Evolutionary conservation across 1,140 invertebrate species (phyloP), one percentile per base, ranked within the genome.

Genomic region (Leptopilina boulardi): DNA sequence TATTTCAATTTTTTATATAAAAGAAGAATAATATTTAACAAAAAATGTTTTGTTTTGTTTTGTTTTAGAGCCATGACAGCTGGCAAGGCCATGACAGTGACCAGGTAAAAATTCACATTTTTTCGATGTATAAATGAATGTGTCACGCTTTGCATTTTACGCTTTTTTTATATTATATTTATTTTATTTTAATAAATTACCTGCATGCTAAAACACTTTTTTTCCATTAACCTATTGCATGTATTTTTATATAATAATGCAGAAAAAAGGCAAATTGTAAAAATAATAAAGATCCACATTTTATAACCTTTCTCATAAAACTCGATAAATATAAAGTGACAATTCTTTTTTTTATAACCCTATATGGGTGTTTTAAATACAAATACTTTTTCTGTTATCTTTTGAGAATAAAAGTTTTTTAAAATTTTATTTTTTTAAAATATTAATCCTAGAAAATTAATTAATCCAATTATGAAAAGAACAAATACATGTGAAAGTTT

Each of bases 81-180:
- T 93, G 93, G 93, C 92, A 93, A 84, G 92, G 92, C 75, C 92
- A 92, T 78, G 92, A 93, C 82, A 91, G 90, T 80, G 92, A 93
- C 87, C 92, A 93, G 91, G 93, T 93, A 85, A 91, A 91, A 70
- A 77, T 71, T 47, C 54, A 44, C 15, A 72, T 18, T 70, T 18
- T n/a, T n/a, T n/a, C n/a, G 51, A 8, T 21, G 9, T 19, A n/a
- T 6, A 19, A 21, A 44, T 44, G 15, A 44, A 44, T 15, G 4
- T 44, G 13, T 38, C 34, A 44, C 11, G 42, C 42, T 44, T 44
- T 44, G 42, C 42, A 51, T 51, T 15, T 15, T n/a, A 1, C 13
- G n/a, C 18, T 51, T 18, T 51, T 51, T 51, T 18, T 51, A 15
- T 47, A n/a, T 18, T 0, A 18, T 1, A 51, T 51, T 51, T 6